Evolutionary conservation across 2,113 vertebrate species (phyloP).

Genomic region (Myxocyprinus asiaticus): DNA sequence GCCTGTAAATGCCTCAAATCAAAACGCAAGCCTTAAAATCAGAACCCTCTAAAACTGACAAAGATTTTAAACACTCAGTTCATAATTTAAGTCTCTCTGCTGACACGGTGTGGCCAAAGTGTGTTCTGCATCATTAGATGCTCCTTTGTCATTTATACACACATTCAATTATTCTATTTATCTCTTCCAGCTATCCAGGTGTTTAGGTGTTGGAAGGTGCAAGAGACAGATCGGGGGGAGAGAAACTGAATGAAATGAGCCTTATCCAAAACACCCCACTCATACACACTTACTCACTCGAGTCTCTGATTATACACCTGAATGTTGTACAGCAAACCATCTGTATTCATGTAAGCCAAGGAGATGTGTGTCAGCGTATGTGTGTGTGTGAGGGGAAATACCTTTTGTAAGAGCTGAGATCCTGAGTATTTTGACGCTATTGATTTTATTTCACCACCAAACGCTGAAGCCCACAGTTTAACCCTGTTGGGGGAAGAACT

Average conservation of each 20-base stretch:
- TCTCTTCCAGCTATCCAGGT: slow-evolving; percentile 65
- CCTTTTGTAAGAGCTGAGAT: slow-evolving; percentile 96
- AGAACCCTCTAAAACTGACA: too few relatives aligned
- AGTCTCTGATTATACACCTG: slow-evolving; percentile 67
- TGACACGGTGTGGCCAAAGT: slow-evolving; percentile 20
- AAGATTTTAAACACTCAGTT: not conserved
- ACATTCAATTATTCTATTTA: slow-evolving; percentile 64
- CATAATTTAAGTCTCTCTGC: not conserved
- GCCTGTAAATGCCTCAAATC: not conserved
- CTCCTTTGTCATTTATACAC: not conserved
- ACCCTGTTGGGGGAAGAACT: slow-evolving; percentile 74
- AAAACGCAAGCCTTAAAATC: too few relatives aligned
- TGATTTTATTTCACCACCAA: slow-evolving; percentile 98
- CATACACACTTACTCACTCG: slow-evolving; percentile 24
- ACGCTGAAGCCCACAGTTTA: slow-evolving; percentile 98
- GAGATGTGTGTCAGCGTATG: slow-evolving; percentile 37
- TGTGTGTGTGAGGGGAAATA: slow-evolving; percentile 61
- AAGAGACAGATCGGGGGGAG: slow-evolving; percentile 54
- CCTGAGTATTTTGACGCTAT: slow-evolving; percentile 97
- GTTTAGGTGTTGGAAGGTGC: slow-evolving; percentile 57
- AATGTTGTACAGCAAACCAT: slow-evolving; percentile 61
- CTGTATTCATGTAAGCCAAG: slow-evolving; percentile 7
- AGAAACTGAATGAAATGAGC: slow-evolving; percentile 72
- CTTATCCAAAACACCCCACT: slow-evolving; percentile 47
- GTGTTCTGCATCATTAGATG: slow-evolving; percentile 1